These are phyloP conservation scores for Manduca sexta DNA, from an alignment of 1,140 invertebrate genomes.

Conservation along the genomic window DNA sequence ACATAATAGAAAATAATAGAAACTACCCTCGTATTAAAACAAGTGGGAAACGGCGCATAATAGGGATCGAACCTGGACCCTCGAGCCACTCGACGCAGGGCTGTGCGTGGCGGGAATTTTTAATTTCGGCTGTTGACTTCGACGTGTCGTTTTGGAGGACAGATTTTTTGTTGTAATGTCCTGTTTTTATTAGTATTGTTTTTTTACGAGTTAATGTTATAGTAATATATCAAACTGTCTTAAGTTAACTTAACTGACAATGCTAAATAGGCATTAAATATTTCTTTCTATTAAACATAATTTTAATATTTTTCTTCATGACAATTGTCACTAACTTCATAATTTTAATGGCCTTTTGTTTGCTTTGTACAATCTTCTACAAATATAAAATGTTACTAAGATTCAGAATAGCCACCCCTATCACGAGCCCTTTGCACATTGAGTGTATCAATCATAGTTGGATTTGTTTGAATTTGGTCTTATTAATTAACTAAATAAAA, in stretches of 20 bases:
- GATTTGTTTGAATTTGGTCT: conserved; percentile 67
- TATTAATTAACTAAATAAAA: conserved; percentile 69
- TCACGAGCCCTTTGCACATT: conserved; percentile 24
- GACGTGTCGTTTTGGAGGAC: conserved; percentile 2
- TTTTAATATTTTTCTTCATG: too few relatives aligned
- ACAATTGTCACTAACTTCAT: too few relatives aligned
- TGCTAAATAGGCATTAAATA: too few relatives aligned
- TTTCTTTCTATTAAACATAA: too few relatives aligned
- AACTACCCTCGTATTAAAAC: conserved; percentile 67
- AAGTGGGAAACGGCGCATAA: conserved; percentile 56
- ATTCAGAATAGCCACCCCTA: conserved; percentile 29
- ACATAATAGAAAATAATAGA: conserved; percentile 58
- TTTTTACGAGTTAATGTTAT: too few relatives aligned
- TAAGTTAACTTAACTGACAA: too few relatives aligned
- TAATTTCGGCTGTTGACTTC: conserved; percentile 25
- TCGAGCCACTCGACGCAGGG: conserved; percentile 48
- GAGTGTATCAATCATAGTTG: conserved; percentile 64
- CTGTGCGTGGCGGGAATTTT: conserved; percentile 54
- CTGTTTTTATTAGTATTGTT: too few relatives aligned
- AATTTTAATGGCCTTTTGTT: too few relatives aligned
- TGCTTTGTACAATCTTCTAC: too few relatives aligned
- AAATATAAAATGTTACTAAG: too few relatives aligned
- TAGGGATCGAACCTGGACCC: conserved; percentile 57
- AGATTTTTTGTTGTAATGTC: too few relatives aligned
- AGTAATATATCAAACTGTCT: too few relatives aligned